These are phyloP conservation scores for Zaprionus obscuricornis DNA, from an alignment of 2,888 invertebrate species.

Conservation along the genomic window DNA sequence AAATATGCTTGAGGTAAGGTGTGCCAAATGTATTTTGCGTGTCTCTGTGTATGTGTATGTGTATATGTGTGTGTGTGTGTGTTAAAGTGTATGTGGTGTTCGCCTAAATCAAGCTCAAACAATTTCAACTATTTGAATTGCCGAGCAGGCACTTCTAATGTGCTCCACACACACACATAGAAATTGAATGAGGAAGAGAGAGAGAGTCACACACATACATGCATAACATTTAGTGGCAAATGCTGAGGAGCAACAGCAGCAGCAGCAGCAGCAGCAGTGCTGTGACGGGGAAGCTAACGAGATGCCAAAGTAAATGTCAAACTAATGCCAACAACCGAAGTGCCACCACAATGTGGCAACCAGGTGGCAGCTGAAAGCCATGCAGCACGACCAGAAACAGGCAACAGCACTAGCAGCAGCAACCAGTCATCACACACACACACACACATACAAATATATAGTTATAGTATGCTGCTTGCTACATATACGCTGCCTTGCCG, in stretches of 20 bases:
- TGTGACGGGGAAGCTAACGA: constrained; percentile 53
- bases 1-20: constrained; percentile 28
- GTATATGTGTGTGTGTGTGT: constrained; percentile 10
- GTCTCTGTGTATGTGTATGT: background rate
- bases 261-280: too few relatives aligned
- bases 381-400: background rate
- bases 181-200: constrained; percentile 32
- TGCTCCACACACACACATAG: constrained; percentile 23
- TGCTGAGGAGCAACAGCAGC: too few relatives aligned
- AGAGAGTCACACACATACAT: constrained; percentile 9
- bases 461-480: too few relatives aligned
- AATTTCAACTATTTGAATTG: constrained; percentile 76
- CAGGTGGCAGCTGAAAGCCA: constrained; percentile 28
- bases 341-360: constrained; percentile 52
- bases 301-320: constrained; percentile 77
- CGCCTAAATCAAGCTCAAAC: constrained; percentile 75
- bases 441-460: too few relatives aligned
- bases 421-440: background rate
- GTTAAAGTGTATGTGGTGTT: constrained; percentile 39
- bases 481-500: constrained; percentile 4
- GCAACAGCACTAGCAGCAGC: constrained; percentile 12
- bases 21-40: background rate
- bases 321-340: constrained; percentile 69
- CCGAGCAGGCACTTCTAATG: constrained; percentile 61
- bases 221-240: too few relatives aligned